Evolutionary conservation across 2,888 invertebrate species (phyloP).

Genomic region (Ashinkailepas kermadecensis): DNA sequence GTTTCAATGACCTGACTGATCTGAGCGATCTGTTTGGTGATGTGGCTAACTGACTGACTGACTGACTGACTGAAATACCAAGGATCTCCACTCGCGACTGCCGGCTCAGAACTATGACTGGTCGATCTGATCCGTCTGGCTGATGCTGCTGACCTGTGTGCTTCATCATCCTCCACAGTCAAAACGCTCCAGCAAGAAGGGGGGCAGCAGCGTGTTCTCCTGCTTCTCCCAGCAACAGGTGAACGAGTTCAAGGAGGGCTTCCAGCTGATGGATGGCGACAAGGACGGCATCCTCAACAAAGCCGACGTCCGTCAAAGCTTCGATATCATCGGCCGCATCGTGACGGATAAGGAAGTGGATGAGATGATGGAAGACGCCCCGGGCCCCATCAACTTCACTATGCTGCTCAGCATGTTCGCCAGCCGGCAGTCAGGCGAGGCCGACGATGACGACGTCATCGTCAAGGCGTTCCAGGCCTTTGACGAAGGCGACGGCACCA

Average conservation of each 20-base stretch:
- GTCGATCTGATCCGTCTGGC: no score
- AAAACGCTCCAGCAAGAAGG: slow-evolving; percentile 57
- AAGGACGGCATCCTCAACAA: slow-evolving; percentile 81
- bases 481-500: slow-evolving; percentile 62
- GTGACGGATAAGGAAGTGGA: slow-evolving; percentile 85
- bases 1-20: no score
- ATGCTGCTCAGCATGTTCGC: slow-evolving; percentile 87
- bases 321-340: slow-evolving; percentile 84
- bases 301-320: slow-evolving; percentile 81
- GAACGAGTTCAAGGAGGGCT: slow-evolving; percentile 94
- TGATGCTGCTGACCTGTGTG: no score
- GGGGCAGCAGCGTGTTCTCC: slow-evolving; percentile 80
- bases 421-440: slow-evolving; percentile 80
- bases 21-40: no score
- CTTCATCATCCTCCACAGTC: slow-evolving; percentile 42
- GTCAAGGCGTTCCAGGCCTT: slow-evolving; percentile 87
- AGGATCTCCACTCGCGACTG: no score
- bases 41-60: no score
- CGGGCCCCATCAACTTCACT: slow-evolving; percentile 91
- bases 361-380: slow-evolving; percentile 76
- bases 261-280: slow-evolving; percentile 92
- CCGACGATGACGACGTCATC: slow-evolving; percentile 86
- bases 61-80: no score
- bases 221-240: slow-evolving; percentile 95
- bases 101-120: no score